Evolutionary conservation across 2,888 invertebrate genomes (phyloP).

Genomic region (Hoplodrina ambigua): DNA sequence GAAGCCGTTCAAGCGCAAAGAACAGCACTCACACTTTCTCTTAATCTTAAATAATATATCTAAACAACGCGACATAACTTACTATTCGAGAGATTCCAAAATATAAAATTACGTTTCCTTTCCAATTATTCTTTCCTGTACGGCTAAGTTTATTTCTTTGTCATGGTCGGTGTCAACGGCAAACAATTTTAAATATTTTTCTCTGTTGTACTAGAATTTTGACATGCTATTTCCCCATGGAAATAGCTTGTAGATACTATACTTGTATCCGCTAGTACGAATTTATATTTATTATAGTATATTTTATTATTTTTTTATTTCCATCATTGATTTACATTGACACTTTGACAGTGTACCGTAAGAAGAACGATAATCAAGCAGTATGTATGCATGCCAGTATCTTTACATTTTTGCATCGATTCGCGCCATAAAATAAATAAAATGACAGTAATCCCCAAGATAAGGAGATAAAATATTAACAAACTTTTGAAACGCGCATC

Average conservation of each 20-base stretch:
- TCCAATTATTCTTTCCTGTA: not conserved
- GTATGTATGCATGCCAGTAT: not conserved
- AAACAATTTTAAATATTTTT: constrained; percentile 47
- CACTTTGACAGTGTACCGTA: not conserved
- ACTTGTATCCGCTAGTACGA: not conserved
- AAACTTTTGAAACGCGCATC: too few species aligned
- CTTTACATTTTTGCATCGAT: too few species aligned
- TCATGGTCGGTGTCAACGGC: constrained; percentile 65
- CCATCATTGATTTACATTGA: not conserved
- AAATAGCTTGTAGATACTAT: not conserved
- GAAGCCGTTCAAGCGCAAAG: too few species aligned
- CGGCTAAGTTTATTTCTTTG: constrained; percentile 33
- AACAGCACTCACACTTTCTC: too few species aligned
- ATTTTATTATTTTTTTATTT: not conserved
- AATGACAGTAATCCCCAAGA: too few species aligned
- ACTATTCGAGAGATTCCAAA: constrained; percentile 10
- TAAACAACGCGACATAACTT: not conserved
- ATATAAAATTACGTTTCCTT: constrained; percentile 8
- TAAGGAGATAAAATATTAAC: too few species aligned
- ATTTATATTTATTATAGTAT: not conserved
- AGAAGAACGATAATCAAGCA: not conserved
- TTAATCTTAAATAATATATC: too few species aligned
- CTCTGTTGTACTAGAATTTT: constrained; percentile 43
- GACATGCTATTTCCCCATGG: constrained; percentile 31
- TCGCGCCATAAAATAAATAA: too few species aligned